These are phyloP conservation scores for Pristionchus entomophagus DNA, from an alignment of 2,888 invertebrate species.

Conservation along the genomic window DNA sequence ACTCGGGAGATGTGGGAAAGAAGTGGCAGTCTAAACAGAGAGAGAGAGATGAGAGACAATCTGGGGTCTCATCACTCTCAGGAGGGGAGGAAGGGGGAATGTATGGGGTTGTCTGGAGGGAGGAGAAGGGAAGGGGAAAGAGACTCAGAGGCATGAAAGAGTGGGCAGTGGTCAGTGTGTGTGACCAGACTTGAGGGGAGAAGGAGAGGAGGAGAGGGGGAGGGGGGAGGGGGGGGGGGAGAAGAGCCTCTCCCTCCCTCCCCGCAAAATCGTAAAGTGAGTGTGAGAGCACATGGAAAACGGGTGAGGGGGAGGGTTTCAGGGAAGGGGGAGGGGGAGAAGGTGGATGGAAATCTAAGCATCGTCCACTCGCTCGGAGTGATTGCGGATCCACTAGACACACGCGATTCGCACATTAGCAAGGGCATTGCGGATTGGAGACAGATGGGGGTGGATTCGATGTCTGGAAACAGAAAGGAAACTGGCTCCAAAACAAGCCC, in stretches of 20 bases:
- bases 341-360: background rate
- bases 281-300: constrained; percentile 6
- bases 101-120: constrained; percentile 4
- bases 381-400: background rate
- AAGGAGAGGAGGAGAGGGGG: background rate
- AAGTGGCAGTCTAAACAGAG: no score
- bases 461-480: background rate
- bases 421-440: background rate
- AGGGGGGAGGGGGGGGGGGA: background rate
- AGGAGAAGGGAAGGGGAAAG: background rate
- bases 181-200: no score
- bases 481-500: background rate
- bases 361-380: no score
- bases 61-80: background rate
- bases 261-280: constrained; percentile 32
- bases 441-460: background rate
- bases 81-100: background rate
- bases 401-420: constrained; percentile 32
- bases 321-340: background rate
- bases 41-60: background rate
- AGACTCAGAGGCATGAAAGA: background rate
- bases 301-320: background rate
- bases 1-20: background rate
- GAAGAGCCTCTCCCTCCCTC: background rate
- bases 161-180: constrained; percentile 32